Percentiles rank a stretch among this genome's conserved stretches.
Conservation (phyloP, 2,113 vertebrate species). For the Prionailurus bengalensis region DNA sequence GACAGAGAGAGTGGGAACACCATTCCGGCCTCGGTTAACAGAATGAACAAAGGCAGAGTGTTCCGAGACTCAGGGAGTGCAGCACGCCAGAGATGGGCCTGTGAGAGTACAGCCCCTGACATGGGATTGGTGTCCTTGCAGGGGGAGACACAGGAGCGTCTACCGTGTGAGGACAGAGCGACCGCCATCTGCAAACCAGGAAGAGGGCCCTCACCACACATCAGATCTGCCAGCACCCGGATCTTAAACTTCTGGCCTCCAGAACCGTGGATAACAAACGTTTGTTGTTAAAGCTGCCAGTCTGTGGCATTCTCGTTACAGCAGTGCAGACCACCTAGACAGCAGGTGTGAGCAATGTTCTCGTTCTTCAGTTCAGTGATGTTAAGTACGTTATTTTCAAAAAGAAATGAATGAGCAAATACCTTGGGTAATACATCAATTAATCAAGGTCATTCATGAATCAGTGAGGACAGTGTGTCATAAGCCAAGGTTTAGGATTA, state of each 20-base stretch:
- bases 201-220: neutral
- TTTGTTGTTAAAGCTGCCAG: no score
- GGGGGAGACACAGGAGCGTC: neutral
- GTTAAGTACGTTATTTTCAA: neutral
- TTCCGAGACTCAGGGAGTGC: neutral
- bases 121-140: neutral
- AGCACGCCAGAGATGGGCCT: fast-evolving
- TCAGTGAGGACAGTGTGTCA: neutral
- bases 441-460: neutral
- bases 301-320: neutral
- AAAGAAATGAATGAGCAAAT: neutral
- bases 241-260: neutral
- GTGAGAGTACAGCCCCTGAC: neutral
- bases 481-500: neutral
- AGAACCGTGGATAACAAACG: neutral
- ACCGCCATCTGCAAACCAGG: neutral
- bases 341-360: neutral
- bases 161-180: neutral
- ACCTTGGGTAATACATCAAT: neutral
- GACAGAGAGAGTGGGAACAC: neutral
- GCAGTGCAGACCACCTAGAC: neutral
- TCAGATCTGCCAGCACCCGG: neutral
- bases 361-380: neutral
- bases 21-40: neutral
- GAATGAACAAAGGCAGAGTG: neutral